Evolutionary conservation across 2,797 vertebrate species (phyloP).

Genomic region (Loriculus beryllinus): DNA sequence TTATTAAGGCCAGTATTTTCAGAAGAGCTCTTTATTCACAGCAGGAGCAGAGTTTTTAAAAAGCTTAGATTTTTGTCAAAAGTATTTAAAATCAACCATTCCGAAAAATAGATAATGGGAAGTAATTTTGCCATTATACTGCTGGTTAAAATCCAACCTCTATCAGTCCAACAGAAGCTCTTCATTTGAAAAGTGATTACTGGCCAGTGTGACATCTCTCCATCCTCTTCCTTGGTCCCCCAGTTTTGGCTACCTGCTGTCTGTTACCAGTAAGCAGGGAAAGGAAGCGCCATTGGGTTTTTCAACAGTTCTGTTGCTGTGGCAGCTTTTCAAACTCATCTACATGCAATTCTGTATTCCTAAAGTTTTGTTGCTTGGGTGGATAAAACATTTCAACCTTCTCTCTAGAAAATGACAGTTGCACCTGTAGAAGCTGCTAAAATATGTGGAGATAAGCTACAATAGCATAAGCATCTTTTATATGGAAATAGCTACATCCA

Average conservation of each 20-base stretch:
- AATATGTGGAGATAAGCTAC: background rate
- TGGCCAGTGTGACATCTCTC: background rate
- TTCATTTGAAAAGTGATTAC: background rate
- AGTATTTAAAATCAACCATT: background rate
- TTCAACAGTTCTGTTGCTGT: slow-evolving; percentile 4
- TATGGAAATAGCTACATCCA: background rate
- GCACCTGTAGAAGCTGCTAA: background rate
- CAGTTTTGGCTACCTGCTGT: background rate
- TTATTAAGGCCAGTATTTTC: background rate
- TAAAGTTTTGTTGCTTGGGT: background rate
- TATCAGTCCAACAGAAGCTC: background rate
- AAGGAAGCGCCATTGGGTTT: background rate
- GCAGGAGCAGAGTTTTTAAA: background rate
- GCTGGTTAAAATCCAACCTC: background rate
- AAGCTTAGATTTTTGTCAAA: background rate
- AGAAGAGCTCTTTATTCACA: background rate
- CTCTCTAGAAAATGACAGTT: background rate
- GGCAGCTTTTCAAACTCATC: slow-evolving; percentile 15
- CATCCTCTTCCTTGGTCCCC: background rate
- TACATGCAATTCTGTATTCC: background rate
- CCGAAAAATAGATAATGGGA: background rate
- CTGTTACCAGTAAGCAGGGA: background rate
- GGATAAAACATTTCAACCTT: slow-evolving; percentile 19
- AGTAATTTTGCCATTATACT: background rate
- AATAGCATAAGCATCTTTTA: background rate